Conservation (phyloP, 2,797 vertebrate species). For the Mus caroli region DNA sequence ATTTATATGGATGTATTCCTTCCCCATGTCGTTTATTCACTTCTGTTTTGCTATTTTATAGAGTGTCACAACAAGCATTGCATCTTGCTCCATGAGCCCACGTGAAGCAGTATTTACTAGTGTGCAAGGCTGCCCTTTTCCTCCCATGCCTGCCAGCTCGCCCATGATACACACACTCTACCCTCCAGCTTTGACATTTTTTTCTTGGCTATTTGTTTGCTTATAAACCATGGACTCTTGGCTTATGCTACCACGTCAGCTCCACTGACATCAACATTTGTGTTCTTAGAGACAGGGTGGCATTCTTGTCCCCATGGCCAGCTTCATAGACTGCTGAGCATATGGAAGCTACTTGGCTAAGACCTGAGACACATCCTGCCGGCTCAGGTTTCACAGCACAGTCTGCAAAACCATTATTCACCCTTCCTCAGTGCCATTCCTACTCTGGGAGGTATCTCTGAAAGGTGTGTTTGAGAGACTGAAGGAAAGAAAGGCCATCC, state of each 20-base stretch:
- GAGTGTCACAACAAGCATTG: background rate
- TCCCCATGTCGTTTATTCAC: background rate
- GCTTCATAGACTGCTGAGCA: rapidly evolving
- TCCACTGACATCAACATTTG: background rate
- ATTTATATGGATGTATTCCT: background rate
- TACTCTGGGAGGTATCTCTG: background rate
- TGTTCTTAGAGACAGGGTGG: background rate
- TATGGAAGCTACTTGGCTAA: background rate
- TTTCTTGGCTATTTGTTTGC: background rate
- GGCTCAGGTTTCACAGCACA: too few species aligned
- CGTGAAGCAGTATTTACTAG: background rate
- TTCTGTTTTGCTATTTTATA: background rate
- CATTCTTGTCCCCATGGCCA: rapidly evolving
- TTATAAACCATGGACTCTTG: background rate
- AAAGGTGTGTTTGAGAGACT: background rate
- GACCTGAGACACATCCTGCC: background rate
- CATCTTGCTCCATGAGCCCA: rapidly evolving
- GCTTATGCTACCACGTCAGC: rapidly evolving
- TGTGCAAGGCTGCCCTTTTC: background rate
- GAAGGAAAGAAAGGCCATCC: too few species aligned
- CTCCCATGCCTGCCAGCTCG: background rate
- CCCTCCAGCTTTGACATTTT: background rate
- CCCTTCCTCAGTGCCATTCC: rapidly evolving
- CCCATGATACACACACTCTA: rapidly evolving
- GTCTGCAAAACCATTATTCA: background rate